Evolutionary conservation across 2,888 invertebrate genomes (phyloP).

Genomic region (Drosophila melanosoma): DNA sequence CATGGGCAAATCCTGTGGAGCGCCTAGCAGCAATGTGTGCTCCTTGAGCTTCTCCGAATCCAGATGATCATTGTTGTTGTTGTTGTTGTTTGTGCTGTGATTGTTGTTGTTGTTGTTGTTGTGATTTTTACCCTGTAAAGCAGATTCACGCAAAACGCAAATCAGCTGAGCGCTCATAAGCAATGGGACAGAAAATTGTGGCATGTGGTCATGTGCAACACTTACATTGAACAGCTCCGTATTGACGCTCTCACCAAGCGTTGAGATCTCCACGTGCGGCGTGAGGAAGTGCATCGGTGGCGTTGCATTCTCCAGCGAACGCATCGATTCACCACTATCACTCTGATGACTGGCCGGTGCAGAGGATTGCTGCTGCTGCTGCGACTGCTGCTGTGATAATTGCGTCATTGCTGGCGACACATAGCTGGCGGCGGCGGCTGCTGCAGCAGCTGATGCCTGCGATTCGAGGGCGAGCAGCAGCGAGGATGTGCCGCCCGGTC

Average conservation of each 20-base stretch:
- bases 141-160: constrained; percentile 84
- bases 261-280: constrained; percentile 96
- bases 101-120: constrained; percentile 42
- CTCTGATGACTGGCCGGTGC: constrained; percentile 90
- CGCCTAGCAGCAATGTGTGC: constrained; percentile 63
- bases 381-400: constrained; percentile 4
- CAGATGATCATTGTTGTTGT: constrained; percentile 35
- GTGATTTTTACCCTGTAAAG: constrained; percentile 80
- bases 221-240: constrained; percentile 86
- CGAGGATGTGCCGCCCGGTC: constrained; percentile 92
- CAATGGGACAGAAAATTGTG: constrained; percentile 17
- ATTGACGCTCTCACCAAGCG: constrained; percentile 93
- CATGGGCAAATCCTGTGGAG: constrained; percentile 72
- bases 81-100: constrained; percentile 28
- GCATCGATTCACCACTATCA: constrained; percentile 93
- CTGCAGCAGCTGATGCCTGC: constrained; percentile 86
- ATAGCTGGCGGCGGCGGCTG: constrained; percentile 85
- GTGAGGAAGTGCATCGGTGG: constrained; percentile 96
- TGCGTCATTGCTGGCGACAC: constrained; percentile 81
- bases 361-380: constrained; percentile 70
- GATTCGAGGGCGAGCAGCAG: constrained; percentile 89
- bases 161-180: constrained; percentile 76
- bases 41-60: constrained; percentile 69
- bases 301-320: constrained; percentile 94
- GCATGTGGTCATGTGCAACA: constrained; percentile 14